Percentiles rank a stretch among this genome's conserved stretches.
phyloP scores from a whole-genome alignment of 2,113 vertebrate species.

The Paraplagusia blochii region DNA sequence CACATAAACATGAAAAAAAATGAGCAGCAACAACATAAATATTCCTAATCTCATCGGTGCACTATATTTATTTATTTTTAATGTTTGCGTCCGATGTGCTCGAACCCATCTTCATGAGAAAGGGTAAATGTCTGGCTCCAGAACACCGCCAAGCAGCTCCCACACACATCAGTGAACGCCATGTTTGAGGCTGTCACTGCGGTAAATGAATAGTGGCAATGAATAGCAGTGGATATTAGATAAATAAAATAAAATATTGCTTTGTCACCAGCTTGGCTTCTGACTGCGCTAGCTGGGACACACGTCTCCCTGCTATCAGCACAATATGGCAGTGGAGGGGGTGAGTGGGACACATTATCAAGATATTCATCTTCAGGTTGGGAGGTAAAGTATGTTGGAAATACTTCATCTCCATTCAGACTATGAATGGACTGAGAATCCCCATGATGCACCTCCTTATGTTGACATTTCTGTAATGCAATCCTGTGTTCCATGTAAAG shows the following conservation, averaged over 20 bases:
- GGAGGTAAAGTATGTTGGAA: slow-evolving; percentile 42
- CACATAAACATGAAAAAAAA: slow-evolving; percentile 15
- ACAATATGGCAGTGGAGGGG: slow-evolving; percentile 43
- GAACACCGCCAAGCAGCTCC: slow-evolving; percentile 39
- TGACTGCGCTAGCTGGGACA: slow-evolving; percentile 52
- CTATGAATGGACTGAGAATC: slow-evolving; percentile 18
- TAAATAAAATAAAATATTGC: slow-evolving; percentile 74
- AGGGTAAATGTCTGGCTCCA: slow-evolving; percentile 40
- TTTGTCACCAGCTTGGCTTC: slow-evolving; percentile 58
- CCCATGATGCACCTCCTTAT: slow-evolving; percentile 14
- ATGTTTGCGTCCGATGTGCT: slow-evolving; percentile 14
- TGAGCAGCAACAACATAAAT: slow-evolving; percentile 25
- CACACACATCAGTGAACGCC: slow-evolving; percentile 52
- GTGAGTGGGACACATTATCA: slow-evolving; percentile 55
- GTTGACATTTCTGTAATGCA: slow-evolving; percentile 42
- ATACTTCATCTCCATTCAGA: slow-evolving; percentile 44
- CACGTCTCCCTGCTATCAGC: slow-evolving; percentile 63
- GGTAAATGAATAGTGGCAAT: slow-evolving; percentile 64
- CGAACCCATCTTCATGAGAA: slow-evolving; percentile 44
- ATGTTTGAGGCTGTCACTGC: slow-evolving; percentile 40
- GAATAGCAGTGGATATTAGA: slow-evolving; percentile 53
- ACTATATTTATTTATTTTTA: slow-evolving; percentile 19
- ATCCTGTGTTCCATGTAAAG: slow-evolving; percentile 46
- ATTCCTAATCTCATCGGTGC: slow-evolving; percentile 35
- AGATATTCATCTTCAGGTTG: slow-evolving; percentile 64